Evolutionary conservation across 2,888 invertebrate genomes (phyloP).

Genomic region (Eupeodes latifasciatus): DNA sequence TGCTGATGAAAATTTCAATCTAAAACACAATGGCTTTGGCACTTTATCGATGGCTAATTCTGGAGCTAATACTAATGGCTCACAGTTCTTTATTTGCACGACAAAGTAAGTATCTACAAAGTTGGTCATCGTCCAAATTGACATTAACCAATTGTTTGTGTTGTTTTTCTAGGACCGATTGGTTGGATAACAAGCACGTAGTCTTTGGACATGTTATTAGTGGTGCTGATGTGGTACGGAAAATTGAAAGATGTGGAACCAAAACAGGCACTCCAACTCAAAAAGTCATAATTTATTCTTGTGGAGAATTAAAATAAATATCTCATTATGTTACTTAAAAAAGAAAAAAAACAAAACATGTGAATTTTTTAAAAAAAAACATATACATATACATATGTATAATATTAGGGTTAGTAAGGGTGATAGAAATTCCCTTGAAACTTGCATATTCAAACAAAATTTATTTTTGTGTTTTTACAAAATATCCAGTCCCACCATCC

Average conservation of each 20-base stretch:
- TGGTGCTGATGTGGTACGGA: constrained; percentile 95
- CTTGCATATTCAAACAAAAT: too few relatives aligned
- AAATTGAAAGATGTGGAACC: constrained; percentile 95
- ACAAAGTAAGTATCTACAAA: constrained; percentile 87
- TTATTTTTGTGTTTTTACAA: too few relatives aligned
- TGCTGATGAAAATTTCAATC: constrained; percentile 97
- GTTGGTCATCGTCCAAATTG: neutral
- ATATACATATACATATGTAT: too few relatives aligned
- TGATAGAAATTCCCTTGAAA: too few relatives aligned
- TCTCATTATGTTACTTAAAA: too few relatives aligned
- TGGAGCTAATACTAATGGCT: constrained; percentile 97
- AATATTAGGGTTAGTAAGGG: too few relatives aligned
- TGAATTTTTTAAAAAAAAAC: too few relatives aligned
- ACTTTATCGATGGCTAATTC: constrained; percentile 99
- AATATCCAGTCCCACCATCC: too few relatives aligned
- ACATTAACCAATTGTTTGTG: neutral
- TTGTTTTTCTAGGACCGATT: constrained; percentile 86
- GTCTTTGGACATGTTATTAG: constrained; percentile 98
- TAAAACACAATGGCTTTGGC: constrained; percentile 96
- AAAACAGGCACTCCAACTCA: constrained; percentile 92
- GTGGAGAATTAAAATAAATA: constrained; percentile 92
- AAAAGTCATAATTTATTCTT: constrained; percentile 92
- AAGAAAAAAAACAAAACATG: neutral
- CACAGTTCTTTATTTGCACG: constrained; percentile 98
- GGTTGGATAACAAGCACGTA: constrained; percentile 98